A percentile compares a stretch with the other conserved stretches of the same genome.
Conservation (phyloP, 2,797 vertebrate species). For the Phataginus tetradactyla region DNA sequence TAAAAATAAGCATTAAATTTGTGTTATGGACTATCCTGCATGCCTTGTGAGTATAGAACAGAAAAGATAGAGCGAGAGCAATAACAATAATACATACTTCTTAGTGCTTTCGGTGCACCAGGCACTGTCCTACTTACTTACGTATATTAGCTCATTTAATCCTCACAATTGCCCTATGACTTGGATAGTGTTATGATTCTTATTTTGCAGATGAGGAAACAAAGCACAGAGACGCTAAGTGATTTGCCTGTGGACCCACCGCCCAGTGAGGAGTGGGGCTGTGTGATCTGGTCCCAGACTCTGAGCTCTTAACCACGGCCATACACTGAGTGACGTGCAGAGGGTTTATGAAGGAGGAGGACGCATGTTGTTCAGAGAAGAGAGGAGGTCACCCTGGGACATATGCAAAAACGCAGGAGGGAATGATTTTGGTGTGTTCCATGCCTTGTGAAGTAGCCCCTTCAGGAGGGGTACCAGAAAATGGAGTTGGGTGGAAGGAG, state of each 20-base stretch:
- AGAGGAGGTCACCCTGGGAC: not conserved
- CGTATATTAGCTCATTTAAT: not conserved
- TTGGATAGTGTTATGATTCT: not conserved
- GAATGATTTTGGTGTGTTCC: not conserved
- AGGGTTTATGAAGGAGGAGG: not conserved
- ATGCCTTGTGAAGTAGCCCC: not conserved
- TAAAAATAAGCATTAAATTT: not conserved
- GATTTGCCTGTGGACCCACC: not conserved
- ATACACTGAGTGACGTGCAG: not conserved
- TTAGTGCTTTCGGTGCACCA: not conserved
- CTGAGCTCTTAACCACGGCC: not conserved
- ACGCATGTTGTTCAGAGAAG: not conserved
- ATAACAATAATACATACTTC: accelerated
- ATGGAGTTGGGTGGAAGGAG: not conserved
- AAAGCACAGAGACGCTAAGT: not conserved
- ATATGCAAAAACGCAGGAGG: too few relatives aligned
- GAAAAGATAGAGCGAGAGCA: not conserved
- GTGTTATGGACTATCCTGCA: not conserved
- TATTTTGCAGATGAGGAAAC: not conserved
- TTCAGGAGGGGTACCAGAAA: not conserved
- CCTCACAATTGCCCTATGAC: not conserved
- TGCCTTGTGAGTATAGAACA: not conserved
- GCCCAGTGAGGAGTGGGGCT: too few relatives aligned
- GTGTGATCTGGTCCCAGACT: not conserved
- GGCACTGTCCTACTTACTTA: not conserved